phyloP scores from a whole-genome alignment of 2,888 invertebrate genomes.

The Hypena proboscidalis region DNA sequence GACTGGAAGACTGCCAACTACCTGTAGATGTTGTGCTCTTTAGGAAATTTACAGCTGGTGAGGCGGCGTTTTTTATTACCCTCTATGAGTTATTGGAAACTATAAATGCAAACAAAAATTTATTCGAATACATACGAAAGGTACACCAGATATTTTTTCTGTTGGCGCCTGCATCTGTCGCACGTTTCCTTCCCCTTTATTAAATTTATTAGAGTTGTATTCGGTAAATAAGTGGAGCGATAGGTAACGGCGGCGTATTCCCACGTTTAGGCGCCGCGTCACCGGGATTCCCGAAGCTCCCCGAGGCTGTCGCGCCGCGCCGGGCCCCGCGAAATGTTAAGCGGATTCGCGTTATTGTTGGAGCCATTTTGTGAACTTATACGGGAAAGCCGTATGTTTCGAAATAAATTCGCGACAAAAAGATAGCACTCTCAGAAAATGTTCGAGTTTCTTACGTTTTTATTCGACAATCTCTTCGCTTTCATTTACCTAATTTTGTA shows the following conservation, averaged over 20 bases:
- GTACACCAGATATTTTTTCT: conserved; percentile 45
- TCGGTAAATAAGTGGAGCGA: conserved; percentile 71
- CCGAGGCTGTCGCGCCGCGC: conserved; percentile 46
- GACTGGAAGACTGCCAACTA: conserved; percentile 78
- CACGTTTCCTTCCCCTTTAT: conserved; percentile 72
- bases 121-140: conserved; percentile 40
- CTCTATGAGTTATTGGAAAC: conserved; percentile 52
- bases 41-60: conserved; percentile 59
- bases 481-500: conserved; percentile 14
- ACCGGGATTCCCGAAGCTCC: conserved; percentile 65
- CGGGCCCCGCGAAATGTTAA: conserved; percentile 59
- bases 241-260: conserved; percentile 62
- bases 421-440: conserved; percentile 25
- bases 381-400: conserved; percentile 44
- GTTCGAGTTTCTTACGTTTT: conserved; percentile 19
- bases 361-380: conserved; percentile 63
- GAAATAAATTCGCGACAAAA: conserved; percentile 43
- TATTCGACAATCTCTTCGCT: conserved; percentile 12
- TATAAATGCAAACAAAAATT: conserved; percentile 51
- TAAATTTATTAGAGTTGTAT: conserved; percentile 76
- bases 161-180: conserved; percentile 57
- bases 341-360: conserved; percentile 68
- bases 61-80: conserved; percentile 52
- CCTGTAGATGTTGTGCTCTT: conserved; percentile 74
- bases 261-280: conserved; percentile 59